These are phyloP conservation scores for Armadillidium nasatum DNA, from an alignment of 1,140 invertebrate species.

Conservation along the genomic window DNA sequence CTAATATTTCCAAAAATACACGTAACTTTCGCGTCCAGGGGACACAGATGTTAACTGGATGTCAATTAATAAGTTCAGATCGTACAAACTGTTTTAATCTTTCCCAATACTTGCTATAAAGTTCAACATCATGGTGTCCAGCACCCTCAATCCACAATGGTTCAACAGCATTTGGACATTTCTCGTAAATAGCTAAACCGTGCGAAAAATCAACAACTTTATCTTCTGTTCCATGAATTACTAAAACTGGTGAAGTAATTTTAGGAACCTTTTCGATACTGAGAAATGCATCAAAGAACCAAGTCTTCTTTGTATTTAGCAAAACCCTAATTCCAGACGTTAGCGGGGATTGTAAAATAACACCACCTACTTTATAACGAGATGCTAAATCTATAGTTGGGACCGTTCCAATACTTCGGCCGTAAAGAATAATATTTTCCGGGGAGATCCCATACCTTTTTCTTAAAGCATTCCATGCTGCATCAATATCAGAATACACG, in stretches of 20 bases:
- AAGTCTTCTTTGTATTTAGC: slow-evolving; percentile 97
- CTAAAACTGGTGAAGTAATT: slow-evolving; percentile 94
- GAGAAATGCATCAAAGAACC: slow-evolving; percentile 98
- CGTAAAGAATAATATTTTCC: slow-evolving; percentile 97
- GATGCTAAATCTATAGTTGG: slow-evolving; percentile 92
- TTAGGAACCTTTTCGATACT: slow-evolving; percentile 95
- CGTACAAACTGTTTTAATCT: slow-evolving; percentile 95
- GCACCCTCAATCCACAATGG: slow-evolving; percentile 97
- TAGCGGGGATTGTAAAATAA: slow-evolving; percentile 94
- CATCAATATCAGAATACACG: slow-evolving; percentile 98
- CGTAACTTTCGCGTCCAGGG: neutral
- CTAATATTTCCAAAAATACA: neutral
- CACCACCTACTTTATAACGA: slow-evolving; percentile 93
- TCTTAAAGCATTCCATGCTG: slow-evolving; percentile 90
- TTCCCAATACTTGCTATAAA: slow-evolving; percentile 95
- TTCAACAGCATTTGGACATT: slow-evolving; percentile 92
- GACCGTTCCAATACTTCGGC: slow-evolving; percentile 94
- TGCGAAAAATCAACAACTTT: slow-evolving; percentile 99
- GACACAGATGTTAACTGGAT: slow-evolving; percentile 10
- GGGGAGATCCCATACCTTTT: slow-evolving; percentile 90
- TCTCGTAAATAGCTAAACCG: slow-evolving; percentile 95
- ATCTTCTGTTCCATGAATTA: slow-evolving; percentile 99
- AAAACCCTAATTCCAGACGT: slow-evolving; percentile 98
- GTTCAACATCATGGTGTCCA: slow-evolving; percentile 98
- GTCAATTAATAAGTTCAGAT: slow-evolving; percentile 65